Evolutionary conservation across 2,797 vertebrate species (phyloP).

Genomic region (Sternotherus odoratus): DNA sequence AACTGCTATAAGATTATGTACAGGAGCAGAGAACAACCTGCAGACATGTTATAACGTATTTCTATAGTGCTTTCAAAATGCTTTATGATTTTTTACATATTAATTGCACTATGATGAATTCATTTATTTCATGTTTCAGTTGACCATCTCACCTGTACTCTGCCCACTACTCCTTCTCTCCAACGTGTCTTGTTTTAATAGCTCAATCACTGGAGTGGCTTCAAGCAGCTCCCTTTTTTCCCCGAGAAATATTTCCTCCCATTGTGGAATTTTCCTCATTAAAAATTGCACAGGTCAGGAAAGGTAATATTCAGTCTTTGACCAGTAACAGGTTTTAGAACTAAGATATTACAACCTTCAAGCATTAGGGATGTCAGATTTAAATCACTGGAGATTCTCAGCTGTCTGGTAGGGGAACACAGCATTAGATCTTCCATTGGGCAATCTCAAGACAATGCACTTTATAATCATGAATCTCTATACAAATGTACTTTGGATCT

Average conservation of each 20-base stretch:
- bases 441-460: not conserved
- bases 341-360: not conserved
- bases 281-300: not conserved
- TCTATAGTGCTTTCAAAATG: not conserved
- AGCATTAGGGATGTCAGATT: constrained; percentile 8
- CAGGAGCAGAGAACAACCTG: not conserved
- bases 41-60: not conserved
- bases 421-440: not conserved
- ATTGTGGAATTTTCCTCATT: not conserved
- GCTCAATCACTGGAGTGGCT: not conserved
- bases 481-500: constrained; percentile 4
- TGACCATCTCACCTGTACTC: not conserved
- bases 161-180: constrained; percentile 7
- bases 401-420: not conserved
- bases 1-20: fast-evolving
- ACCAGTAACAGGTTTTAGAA: constrained; percentile 15
- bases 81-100: not conserved
- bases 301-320: not conserved
- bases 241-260: not conserved
- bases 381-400: constrained; percentile 3
- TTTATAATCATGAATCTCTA: not conserved
- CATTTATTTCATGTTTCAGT: not conserved
- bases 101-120: not conserved
- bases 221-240: not conserved
- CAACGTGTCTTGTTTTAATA: not conserved